Evolutionary conservation across 2,888 invertebrate species (phyloP).

Genomic region (Microdon myrmicae): DNA sequence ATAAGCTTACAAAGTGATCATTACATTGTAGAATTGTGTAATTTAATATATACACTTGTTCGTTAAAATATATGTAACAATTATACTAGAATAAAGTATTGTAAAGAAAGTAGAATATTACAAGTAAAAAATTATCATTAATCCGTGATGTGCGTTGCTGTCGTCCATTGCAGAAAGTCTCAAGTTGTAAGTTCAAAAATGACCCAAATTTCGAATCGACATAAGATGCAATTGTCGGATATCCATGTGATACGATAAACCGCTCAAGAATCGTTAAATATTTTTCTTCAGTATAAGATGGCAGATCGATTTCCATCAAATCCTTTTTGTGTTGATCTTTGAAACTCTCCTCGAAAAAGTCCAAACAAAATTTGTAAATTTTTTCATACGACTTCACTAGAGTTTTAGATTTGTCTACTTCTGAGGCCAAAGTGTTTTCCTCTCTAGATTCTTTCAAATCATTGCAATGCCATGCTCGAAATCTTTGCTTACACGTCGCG

Average conservation of each 20-base stretch:
- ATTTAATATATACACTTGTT: too few species aligned
- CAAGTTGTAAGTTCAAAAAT: constrained; percentile 55
- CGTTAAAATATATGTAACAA: too few species aligned
- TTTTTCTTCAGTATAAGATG: constrained; percentile 58
- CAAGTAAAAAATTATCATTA: constrained; percentile 49
- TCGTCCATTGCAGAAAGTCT: constrained; percentile 24
- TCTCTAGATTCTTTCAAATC: constrained; percentile 11
- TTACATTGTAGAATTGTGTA: too few species aligned
- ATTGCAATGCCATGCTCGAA: constrained; percentile 39
- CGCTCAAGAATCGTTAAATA: constrained; percentile 61
- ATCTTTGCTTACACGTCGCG: constrained; percentile 26
- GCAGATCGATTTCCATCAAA: constrained; percentile 15
- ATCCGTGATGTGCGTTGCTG: constrained; percentile 38
- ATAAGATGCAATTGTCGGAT: constrained; percentile 57
- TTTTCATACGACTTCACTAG: constrained; percentile 58
- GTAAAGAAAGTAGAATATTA: too few species aligned
- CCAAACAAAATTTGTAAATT: constrained; percentile 60
- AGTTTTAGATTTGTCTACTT: constrained; percentile 35
- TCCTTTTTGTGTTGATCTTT: constrained; percentile 40
- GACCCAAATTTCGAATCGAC: constrained; percentile 62
- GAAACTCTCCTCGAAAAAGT: constrained; percentile 61
- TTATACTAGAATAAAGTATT: too few species aligned
- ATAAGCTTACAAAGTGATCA: too few species aligned
- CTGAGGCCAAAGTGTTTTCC: constrained; percentile 6
- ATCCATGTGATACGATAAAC: constrained; percentile 60